Conservation (phyloP, 2,113 vertebrate genomes). For the Otus sunia region DNA sequence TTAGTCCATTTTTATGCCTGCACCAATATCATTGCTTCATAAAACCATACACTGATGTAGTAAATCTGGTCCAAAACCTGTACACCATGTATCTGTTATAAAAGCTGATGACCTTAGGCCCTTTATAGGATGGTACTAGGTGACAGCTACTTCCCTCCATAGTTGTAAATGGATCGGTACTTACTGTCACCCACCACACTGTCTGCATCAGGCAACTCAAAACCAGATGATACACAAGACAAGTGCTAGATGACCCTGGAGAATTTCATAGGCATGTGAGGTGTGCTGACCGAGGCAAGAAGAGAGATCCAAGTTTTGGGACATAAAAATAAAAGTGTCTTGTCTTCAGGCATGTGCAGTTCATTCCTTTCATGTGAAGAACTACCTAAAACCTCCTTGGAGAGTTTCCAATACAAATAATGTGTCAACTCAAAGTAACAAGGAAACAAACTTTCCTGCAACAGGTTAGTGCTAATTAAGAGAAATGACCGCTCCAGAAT, state of each 20-base stretch:
- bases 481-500: background rate
- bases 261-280: background rate
- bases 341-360: background rate
- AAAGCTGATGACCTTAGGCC: background rate
- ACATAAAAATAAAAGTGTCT: background rate
- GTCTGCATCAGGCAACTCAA: background rate
- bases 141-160: background rate
- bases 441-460: background rate
- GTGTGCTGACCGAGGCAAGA: background rate
- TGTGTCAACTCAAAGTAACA: background rate
- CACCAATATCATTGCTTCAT: background rate
- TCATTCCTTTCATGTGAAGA: background rate
- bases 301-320: background rate
- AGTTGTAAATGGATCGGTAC: background rate
- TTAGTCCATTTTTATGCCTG: background rate
- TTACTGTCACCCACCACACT: background rate
- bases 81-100: rapidly evolving
- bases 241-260: background rate
- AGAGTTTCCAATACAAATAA: background rate
- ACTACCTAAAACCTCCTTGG: background rate
- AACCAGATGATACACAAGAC: background rate
- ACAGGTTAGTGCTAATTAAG: background rate
- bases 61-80: background rate
- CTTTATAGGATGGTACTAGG: background rate
- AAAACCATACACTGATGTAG: background rate